A percentile compares a stretch with the other conserved stretches of the same genome.
phyloP scores from a whole-genome alignment of 1,140 invertebrate genomes.

The Drosophila kohkoa region DNA sequence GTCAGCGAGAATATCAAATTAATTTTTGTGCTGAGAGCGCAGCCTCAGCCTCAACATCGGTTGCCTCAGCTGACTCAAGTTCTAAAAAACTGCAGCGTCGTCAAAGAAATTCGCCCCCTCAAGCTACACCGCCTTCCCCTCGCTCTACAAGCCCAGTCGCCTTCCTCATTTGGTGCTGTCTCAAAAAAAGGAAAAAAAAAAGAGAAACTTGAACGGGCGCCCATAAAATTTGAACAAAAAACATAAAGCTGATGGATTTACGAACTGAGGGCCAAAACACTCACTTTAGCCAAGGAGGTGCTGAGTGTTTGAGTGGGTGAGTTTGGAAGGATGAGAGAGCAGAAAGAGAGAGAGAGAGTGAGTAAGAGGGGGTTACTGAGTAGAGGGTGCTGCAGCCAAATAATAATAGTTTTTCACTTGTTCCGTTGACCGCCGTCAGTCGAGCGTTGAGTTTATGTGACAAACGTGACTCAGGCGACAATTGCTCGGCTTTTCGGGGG shows the following conservation, averaged over 20 bases:
- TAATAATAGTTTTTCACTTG: slow-evolving; percentile 83
- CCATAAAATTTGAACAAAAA: slow-evolving; percentile 74
- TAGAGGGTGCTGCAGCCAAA: slow-evolving; percentile 66
- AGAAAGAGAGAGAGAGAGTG: background rate
- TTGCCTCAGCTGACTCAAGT: slow-evolving; percentile 22
- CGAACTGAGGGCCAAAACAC: slow-evolving; percentile 64
- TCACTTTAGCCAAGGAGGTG: slow-evolving; percentile 46
- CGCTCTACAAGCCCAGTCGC: too few species aligned
- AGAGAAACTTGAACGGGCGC: slow-evolving; percentile 37
- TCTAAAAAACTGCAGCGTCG: slow-evolving; percentile 57
- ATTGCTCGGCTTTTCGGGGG: slow-evolving; percentile 70
- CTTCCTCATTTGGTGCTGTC: background rate
- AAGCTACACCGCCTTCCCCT: background rate
- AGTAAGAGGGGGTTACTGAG: slow-evolving; percentile 4
- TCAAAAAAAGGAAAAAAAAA: slow-evolving; percentile 11
- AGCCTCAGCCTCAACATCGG: background rate
- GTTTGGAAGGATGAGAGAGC: slow-evolving; percentile 7
- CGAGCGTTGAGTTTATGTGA: slow-evolving; percentile 79
- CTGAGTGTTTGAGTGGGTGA: slow-evolving; percentile 22
- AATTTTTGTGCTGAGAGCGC: slow-evolving; percentile 64
- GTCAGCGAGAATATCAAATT: slow-evolving; percentile 45
- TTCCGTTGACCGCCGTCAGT: slow-evolving; percentile 76
- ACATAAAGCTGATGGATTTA: slow-evolving; percentile 79
- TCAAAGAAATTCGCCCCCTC: slow-evolving; percentile 34
- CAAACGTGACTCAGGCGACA: slow-evolving; percentile 80